Evolutionary conservation across 2,888 invertebrate genomes (phyloP), one percentile per base, ranked within the genome.

Genomic region (Andrena bicolor): DNA sequence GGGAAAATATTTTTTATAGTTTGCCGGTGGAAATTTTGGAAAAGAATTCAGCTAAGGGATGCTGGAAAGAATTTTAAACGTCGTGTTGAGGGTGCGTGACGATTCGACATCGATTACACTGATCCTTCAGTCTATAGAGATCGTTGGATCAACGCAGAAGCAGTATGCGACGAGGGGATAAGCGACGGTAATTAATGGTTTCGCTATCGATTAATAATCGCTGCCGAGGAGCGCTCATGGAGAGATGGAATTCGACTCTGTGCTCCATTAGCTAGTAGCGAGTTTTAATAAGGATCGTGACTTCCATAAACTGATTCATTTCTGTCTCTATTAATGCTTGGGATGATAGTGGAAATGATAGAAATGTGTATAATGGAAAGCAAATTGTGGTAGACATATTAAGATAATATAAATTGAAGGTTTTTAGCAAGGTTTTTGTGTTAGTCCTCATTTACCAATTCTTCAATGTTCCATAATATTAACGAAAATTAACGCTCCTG

Each of bases 141-240:
- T 56, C 32, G 60, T 41, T 61, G 53, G 63, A 72, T 71, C 58
- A 58, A 28, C 83, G 23, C 61, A 41, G 49, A 58, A 28, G 70
- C 75, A 63, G 32, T 53, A 26, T 58, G 30, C 30, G 65, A 77
- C 49, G 30, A 73, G 58, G 28, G 69, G 70, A 64, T 76, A 72
- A 82, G 76, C 71, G 75, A 82, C 69, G 60, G 72, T 87, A 87
- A 85, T 88, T 85, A 79, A 88, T 86, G 83, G 78, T 73, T 71
- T 72, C 64, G 69, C 64, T 61, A 72, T 77, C 76, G 77, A 82
- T 77, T 74, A 76, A 81, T 80, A 77, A 85, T 83, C 82, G 73
- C 64, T 66, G 68, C 61, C 53, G 26, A 56, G 32, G 23, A 53
- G 30, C 41, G 66, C 51, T 71, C 51, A 58, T 69, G 65, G 68